Base-by-base conservation (phyloP, 2,888 invertebrate genomes). In the Beris morrisii region DNA sequence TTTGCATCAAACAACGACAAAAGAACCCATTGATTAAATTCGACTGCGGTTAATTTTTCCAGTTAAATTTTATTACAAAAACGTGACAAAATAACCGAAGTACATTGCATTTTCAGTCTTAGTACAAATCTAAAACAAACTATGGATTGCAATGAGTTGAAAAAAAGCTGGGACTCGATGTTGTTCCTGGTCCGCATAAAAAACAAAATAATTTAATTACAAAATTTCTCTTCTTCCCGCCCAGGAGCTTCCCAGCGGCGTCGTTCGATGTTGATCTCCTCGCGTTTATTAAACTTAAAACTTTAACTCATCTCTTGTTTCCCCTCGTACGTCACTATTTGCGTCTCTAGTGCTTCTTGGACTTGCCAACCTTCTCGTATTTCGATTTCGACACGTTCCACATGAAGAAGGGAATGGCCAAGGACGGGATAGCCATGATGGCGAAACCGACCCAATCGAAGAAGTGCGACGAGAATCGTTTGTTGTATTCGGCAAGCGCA, bases 401-500 rank as follows among this genome's bases (percentile, higher is more conserved):
- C 70, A 98, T 84, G 44, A 90, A 88, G 79, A 95, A 93, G 67
- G 97, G 97, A 78, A 98, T 95, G 52, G 91, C 92, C 54, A 98
- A 84, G 3, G 97, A 95, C 5, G 97, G 97, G 70, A 97, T 84
- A 31, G 96, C 93, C 95, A 99, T 96, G 65, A 98, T 88, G 44
- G 95, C 95, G 77, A 99, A 99, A 31, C 96, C 94, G 64, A 91
- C 85, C 99, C 98, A 99, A 82, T 97, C 97, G 69, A 95, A 91
- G 78, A 94, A 90, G 82, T 97, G 97, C 0, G 97, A 95, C 3
- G 97, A 97, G 83, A 97, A 97, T 77, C 95, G 93, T 81, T 95
- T 92, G 82, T 97, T 95, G 76, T 92, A 97, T 81, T 97, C 97
- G 74, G 87, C 90, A 84, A 89, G 91, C 12, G 94, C 92, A 63